These are phyloP conservation scores for Drosophila tsacasi DNA, from an alignment of 1,140 invertebrate species.

Conservation along the genomic window DNA sequence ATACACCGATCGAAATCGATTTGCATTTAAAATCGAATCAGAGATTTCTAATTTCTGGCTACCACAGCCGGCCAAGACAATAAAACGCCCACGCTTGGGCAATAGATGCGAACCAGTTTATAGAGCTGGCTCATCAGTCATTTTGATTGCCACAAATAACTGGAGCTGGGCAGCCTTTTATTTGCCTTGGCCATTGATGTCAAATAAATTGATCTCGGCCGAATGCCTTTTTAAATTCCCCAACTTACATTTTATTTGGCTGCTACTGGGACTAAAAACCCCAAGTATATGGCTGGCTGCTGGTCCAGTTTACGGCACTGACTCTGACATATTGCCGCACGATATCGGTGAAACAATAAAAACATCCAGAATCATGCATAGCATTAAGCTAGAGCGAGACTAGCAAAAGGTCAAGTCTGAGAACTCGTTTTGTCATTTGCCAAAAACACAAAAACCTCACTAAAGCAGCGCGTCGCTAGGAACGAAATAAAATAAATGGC, in stretches of 20 bases:
- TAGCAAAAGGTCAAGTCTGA: slow-evolving; percentile 67
- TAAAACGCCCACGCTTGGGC: slow-evolving; percentile 56
- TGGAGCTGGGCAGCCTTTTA: slow-evolving; percentile 42
- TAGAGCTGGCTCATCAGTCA: slow-evolving; percentile 70
- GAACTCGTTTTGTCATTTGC: slow-evolving; percentile 69
- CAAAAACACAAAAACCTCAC: slow-evolving; percentile 41
- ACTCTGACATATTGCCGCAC: slow-evolving; percentile 65
- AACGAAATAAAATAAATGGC: slow-evolving; percentile 59
- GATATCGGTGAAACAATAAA: slow-evolving; percentile 58
- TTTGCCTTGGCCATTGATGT: slow-evolving; percentile 49
- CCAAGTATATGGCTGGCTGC: slow-evolving; percentile 15
- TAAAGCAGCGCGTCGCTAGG: slow-evolving; percentile 9
- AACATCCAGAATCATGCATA: slow-evolving; percentile 50
- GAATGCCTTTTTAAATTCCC: slow-evolving; percentile 45
- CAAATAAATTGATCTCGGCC: slow-evolving; percentile 58
- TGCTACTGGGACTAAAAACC: slow-evolving; percentile 12
- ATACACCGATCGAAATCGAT: slow-evolving; percentile 67
- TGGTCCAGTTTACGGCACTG: slow-evolving; percentile 48
- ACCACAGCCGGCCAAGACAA: slow-evolving; percentile 43
- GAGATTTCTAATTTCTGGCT: slow-evolving; percentile 56
- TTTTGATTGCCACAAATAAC: slow-evolving; percentile 72
- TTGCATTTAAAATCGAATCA: slow-evolving; percentile 77
- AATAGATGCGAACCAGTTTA: slow-evolving; percentile 65
- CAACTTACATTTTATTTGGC: slow-evolving; percentile 61
- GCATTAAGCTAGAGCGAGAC: slow-evolving; percentile 23